Conservation (phyloP, 2,888 invertebrate species). For the Ligdia adustata region DNA sequence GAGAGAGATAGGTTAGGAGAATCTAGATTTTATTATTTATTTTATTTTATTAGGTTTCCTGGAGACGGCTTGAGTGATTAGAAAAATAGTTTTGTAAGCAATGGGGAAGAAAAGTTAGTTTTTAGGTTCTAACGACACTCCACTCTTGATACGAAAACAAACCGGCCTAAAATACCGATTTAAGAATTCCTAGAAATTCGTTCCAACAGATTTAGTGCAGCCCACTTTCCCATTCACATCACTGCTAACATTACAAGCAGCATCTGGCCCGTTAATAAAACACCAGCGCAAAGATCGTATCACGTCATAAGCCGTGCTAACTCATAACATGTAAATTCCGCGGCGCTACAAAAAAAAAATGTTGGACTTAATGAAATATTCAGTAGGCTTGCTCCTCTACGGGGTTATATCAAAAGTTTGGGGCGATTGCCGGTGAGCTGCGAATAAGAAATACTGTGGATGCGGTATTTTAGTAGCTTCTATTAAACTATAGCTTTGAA, state of each 20-base stretch:
- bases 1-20: too few relatives aligned
- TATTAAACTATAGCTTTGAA: too few relatives aligned
- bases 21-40: too few relatives aligned
- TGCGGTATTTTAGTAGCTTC: neutral
- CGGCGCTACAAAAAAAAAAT: conserved; percentile 66
- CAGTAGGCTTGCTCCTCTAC: conserved; percentile 56
- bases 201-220: too few relatives aligned
- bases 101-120: too few relatives aligned
- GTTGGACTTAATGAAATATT: conserved; percentile 75
- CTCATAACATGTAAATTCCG: conserved; percentile 78
- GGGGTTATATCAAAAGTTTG: conserved; percentile 67
- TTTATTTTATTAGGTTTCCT: too few relatives aligned
- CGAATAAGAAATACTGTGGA: conserved; percentile 24
- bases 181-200: too few relatives aligned
- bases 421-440: conserved; percentile 38
- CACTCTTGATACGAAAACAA: too few relatives aligned
- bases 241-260: conserved; percentile 12
- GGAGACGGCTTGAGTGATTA: too few relatives aligned
- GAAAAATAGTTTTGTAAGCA: too few relatives aligned
- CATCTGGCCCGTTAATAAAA: conserved; percentile 30
- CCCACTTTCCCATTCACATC: conserved; percentile 2
- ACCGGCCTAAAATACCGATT: too few relatives aligned
- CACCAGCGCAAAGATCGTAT: conserved; percentile 28
- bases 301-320: conserved; percentile 41
- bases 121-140: too few relatives aligned